Evolutionary conservation across 2,113 vertebrate species (phyloP).

Genomic region (Lagopus leucura): DNA sequence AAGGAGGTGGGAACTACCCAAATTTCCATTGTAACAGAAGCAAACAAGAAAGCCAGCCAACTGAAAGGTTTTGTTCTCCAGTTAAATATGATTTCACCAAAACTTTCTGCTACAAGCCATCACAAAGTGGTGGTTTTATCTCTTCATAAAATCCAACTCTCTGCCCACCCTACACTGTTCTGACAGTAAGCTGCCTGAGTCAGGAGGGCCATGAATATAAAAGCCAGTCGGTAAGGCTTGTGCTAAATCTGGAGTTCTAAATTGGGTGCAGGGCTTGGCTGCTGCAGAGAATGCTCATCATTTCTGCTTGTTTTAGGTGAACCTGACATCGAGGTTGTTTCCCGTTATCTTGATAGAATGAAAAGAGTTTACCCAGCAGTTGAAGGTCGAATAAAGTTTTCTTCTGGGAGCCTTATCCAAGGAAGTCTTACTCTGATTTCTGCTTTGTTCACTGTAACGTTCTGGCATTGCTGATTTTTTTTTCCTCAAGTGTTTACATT

Average conservation of each 20-base stretch:
- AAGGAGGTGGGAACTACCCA: neutral
- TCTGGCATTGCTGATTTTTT: conserved; percentile 44
- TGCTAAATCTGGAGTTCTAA: neutral
- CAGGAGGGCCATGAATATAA: neutral
- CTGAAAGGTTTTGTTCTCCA: neutral
- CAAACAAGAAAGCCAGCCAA: neutral
- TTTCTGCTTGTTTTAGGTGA: conserved; percentile 77
- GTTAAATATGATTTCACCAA: neutral
- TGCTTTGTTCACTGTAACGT: neutral
- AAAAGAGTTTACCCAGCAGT: conserved; percentile 83
- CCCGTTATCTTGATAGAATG: conserved; percentile 83
- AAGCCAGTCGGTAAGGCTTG: neutral
- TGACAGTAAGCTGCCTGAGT: no score
- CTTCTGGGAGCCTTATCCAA: conserved; percentile 43
- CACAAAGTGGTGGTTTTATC: no score
- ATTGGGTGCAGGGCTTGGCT: neutral
- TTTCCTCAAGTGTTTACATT: neutral
- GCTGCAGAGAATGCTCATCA: neutral
- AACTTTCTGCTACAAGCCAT: neutral
- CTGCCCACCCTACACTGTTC: rapidly evolving
- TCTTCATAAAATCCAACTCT: neutral
- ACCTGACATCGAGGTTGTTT: conserved; percentile 83
- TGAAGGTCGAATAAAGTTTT: conserved; percentile 88
- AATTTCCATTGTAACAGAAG: neutral
- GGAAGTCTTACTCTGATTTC: conserved; percentile 55